These are phyloP conservation scores for Spea multiplicata DNA, from an alignment of 2,113 vertebrate species.

Conservation along the genomic window DNA sequence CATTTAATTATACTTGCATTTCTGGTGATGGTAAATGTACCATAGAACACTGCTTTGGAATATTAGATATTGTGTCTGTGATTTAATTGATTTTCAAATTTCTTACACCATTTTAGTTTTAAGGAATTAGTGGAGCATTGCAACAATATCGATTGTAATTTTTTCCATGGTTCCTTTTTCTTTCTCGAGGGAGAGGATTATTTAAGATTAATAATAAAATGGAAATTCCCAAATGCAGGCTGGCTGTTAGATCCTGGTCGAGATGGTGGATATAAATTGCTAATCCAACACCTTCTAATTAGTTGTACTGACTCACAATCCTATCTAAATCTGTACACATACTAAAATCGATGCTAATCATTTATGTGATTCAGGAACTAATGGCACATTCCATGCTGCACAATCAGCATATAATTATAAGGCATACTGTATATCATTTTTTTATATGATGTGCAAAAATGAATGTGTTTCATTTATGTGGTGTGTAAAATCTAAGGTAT, in stretches of 20 bases:
- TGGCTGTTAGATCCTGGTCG: background rate
- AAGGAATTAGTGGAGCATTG: background rate
- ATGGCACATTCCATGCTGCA: background rate
- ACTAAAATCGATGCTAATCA: constrained; percentile 6
- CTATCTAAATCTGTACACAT: background rate
- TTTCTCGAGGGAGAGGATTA: background rate
- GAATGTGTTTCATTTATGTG: background rate
- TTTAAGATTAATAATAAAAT: too few species aligned
- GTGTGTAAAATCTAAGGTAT: constrained; percentile 13
- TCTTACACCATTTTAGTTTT: background rate
- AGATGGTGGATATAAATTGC: background rate
- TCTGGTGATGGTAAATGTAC: too few species aligned
- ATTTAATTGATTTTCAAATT: background rate
- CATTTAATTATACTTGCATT: too few species aligned
- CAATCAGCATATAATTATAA: background rate
- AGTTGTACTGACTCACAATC: background rate
- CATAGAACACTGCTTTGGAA: too few species aligned
- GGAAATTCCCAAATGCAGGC: background rate
- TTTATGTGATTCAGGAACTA: background rate
- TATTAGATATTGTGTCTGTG: background rate
- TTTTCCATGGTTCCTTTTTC: background rate
- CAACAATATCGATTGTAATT: background rate
- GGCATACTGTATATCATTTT: background rate
- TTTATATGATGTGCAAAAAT: constrained; percentile 7
- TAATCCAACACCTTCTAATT: constrained; percentile 1